Evolutionary conservation across 2,888 invertebrate species (phyloP).

Genomic region (Cataglyphis cursor): DNA sequence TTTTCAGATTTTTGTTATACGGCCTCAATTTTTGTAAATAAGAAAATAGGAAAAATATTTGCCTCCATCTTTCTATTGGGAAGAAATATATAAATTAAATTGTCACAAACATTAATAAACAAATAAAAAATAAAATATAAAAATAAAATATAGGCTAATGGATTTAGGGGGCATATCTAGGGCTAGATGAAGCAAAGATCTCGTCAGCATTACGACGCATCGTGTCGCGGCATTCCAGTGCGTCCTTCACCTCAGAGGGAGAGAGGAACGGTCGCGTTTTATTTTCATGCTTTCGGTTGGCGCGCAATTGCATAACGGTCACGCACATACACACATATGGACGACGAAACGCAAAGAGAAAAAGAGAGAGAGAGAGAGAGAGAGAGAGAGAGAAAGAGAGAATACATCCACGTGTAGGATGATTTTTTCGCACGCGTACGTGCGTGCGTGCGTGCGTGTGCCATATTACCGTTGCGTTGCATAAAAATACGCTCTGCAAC

Average conservation of each 20-base stretch:
- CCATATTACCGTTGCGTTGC: slow-evolving; percentile 53
- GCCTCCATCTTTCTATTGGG: neutral
- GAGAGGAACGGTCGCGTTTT: slow-evolving; percentile 71
- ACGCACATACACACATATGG: slow-evolving; percentile 62
- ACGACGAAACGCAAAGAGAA: neutral
- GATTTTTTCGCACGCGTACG: slow-evolving; percentile 52
- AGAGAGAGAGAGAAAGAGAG: neutral
- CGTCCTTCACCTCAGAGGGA: slow-evolving; percentile 77
- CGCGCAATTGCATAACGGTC: slow-evolving; percentile 80
- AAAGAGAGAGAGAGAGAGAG: neutral
- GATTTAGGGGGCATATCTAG: neutral
- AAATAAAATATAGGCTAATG: neutral
- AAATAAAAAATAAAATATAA: too few relatives aligned
- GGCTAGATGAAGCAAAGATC: slow-evolving; percentile 17
- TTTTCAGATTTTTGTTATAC: neutral
- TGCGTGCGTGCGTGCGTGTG: slow-evolving; percentile 32
- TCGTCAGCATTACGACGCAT: neutral
- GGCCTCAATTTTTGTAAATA: neutral
- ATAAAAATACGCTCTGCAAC: slow-evolving; percentile 62
- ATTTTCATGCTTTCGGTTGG: slow-evolving; percentile 77
- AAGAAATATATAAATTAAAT: neutral
- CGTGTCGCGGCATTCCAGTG: slow-evolving; percentile 70
- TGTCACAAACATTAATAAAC: neutral
- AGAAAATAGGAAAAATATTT: neutral
- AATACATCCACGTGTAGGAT: slow-evolving; percentile 36